Conservation (phyloP, 2,888 invertebrate genomes). For the Limnephilus auricula region DNA sequence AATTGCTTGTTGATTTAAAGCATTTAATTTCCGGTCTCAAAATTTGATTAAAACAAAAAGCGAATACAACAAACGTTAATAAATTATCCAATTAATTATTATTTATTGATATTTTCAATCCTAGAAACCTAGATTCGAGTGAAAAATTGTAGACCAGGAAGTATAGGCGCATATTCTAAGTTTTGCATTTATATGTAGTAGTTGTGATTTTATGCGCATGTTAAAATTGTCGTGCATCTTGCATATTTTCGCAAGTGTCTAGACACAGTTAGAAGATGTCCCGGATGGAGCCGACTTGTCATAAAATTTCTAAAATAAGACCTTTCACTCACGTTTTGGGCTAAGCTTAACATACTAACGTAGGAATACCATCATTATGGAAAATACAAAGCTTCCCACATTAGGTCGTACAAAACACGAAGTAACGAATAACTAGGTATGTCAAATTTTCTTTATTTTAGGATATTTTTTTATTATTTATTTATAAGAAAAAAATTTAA, state of each 20-base stretch:
- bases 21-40: not conserved
- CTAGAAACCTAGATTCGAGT: not conserved
- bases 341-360: not conserved
- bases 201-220: slow-evolving; percentile 56
- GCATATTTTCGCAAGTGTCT: slow-evolving; percentile 19
- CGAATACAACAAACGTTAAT: not conserved
- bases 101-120: not conserved
- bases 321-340: not conserved
- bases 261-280: not conserved
- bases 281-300: not conserved
- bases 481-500: no score
- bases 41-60: not conserved
- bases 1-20: not conserved
- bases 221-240: slow-evolving; percentile 24
- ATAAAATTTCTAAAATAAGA: not conserved
- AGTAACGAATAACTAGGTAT: not conserved
- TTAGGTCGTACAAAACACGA: not conserved
- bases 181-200: not conserved
- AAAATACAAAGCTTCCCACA: not conserved
- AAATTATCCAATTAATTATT: not conserved
- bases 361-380: not conserved
- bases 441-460: not conserved
- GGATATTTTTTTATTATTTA: no score
- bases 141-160: not conserved
- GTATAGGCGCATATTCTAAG: not conserved